Percentiles rank a stretch among this genome's conserved stretches.
These are phyloP conservation scores for Octodon degus DNA, from an alignment of 2,113 vertebrate species.

Conservation along the genomic window DNA sequence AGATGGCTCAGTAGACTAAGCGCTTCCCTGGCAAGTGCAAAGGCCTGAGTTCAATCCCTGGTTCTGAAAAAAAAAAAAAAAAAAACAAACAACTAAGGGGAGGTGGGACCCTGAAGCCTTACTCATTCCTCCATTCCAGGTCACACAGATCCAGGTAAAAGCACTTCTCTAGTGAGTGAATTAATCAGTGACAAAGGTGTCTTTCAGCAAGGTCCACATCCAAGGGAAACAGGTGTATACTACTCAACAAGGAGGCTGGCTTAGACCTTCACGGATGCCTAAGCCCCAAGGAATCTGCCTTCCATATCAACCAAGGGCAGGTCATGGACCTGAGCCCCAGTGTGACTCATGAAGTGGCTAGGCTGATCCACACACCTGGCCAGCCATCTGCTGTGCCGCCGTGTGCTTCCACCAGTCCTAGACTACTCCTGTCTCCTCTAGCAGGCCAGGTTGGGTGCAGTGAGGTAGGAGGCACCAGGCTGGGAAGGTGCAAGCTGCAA, in stretches of 20 bases:
- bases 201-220: neutral
- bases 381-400: constrained; percentile 45
- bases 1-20: too few relatives aligned
- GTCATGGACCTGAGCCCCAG: neutral
- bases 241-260: neutral
- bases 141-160: neutral
- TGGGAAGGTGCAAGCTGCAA: neutral
- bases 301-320: neutral
- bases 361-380: constrained; percentile 41
- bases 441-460: too few relatives aligned
- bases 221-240: neutral
- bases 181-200: neutral
- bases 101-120: too few relatives aligned
- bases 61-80: too few relatives aligned
- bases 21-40: too few relatives aligned
- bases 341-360: constrained; percentile 19
- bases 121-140: too few relatives aligned
- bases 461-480: neutral
- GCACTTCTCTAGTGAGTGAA: neutral
- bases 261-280: neutral
- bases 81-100: too few relatives aligned
- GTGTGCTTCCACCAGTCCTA: neutral
- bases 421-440: neutral
- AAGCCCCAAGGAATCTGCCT: neutral
- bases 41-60: too few relatives aligned